Evolutionary conservation across 1,140 invertebrate species (phyloP), one percentile per base, ranked within the genome.

Genomic region (Helicoverpa zea): DNA sequence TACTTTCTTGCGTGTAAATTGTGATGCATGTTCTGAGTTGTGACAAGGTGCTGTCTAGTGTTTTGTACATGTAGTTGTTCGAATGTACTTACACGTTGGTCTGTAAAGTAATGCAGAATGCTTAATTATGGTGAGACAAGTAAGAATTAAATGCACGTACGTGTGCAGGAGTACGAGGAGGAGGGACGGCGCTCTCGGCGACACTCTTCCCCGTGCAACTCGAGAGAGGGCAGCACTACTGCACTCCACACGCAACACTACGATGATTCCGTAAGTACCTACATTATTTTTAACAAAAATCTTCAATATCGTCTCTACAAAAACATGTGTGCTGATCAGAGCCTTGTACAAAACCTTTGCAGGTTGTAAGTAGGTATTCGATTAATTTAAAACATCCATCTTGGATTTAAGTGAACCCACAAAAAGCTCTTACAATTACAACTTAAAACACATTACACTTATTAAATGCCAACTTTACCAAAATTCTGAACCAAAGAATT

Each of bases 141-240:
- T 79, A 80, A 80, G 75, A 52, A 82, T 61, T 82, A 52, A 83
- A 59, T 76, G 51, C 49, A 61, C 80, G 59, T 64, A 77, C 83
- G 64, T 87, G 82, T 85, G 58, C 87, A 96, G 91, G 96, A 97
- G 90, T 96, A 97, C 94, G 95, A 96, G 88, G 96, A 96, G 83
- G 96, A 96, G 84, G 96, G 96, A 70, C 92, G 95, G 80, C 94
- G 96, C 75, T 97, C 96, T 87, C 90, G 96, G 81, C 89, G 96
- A 89, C 96, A 97, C 93, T 96, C 96, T 80, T 96, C 96, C 92
- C 96, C 96, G 84, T 96, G 96, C 78, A 96, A 96, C 85, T 96
- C 95, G 12, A 88, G 96, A 83, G 94, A 96, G 72, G 96, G 96
- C 83, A 96, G 96, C 90, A 96, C 96, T 16, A 96, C 95, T 16